Conservation (phyloP, 1,140 invertebrate genomes). For the Scaptomyza hsui region DNA sequence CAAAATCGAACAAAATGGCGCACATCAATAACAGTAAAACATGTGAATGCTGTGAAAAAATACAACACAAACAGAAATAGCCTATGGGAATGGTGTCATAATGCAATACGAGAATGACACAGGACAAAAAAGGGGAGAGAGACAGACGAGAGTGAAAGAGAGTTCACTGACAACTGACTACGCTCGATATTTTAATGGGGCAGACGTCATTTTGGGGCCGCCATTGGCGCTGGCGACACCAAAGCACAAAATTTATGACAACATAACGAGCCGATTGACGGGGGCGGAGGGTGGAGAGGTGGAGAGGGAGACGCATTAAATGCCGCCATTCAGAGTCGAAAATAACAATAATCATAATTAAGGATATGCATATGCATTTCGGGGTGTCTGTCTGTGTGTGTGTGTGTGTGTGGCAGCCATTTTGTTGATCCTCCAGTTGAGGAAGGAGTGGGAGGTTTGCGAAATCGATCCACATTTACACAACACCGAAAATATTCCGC, state of each 20-base stretch:
- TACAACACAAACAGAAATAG: conserved; percentile 27
- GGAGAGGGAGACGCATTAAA: conserved; percentile 57
- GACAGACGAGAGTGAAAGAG: conserved; percentile 12
- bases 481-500: conserved; percentile 59
- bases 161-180: conserved; percentile 35
- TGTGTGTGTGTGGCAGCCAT: conserved; percentile 26
- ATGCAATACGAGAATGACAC: conserved; percentile 41
- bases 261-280: conserved; percentile 74
- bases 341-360: conserved; percentile 83
- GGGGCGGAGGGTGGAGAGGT: not conserved
- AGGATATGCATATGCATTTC: conserved; percentile 78
- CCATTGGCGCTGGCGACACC: conserved; percentile 61
- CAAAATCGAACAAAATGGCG: conserved; percentile 64
- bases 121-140: not conserved
- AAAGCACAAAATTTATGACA: conserved; percentile 81
- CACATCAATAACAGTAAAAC: conserved; percentile 62
- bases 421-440: conserved; percentile 70
- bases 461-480: conserved; percentile 77
- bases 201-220: conserved; percentile 74
- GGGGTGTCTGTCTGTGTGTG: conserved; percentile 13
- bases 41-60: conserved; percentile 24
- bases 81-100: conserved; percentile 65
- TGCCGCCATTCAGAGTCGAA: conserved; percentile 76
- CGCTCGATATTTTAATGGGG: conserved; percentile 78
- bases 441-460: conserved; percentile 11